phyloP scores from a whole-genome alignment of 2,797 vertebrate species.

The Paramormyrops hopkinsi region DNA sequence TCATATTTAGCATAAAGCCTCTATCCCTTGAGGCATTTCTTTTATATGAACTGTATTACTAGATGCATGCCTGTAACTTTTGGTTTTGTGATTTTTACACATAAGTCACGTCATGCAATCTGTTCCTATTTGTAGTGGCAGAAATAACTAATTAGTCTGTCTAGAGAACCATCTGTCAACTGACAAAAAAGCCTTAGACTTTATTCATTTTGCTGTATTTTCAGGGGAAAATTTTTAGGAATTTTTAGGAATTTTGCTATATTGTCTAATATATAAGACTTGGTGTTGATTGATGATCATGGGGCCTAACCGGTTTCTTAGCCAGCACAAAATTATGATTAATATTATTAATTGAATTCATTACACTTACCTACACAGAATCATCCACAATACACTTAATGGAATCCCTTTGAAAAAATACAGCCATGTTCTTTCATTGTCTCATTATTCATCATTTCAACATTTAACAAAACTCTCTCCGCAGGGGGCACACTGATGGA shows the following conservation, averaged over 20 bases:
- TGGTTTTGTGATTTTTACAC: neutral
- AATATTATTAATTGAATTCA: neutral
- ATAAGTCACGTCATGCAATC: neutral
- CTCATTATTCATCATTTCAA: neutral
- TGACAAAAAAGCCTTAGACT: neutral
- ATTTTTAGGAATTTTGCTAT: neutral
- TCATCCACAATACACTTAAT: neutral
- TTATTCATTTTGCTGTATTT: neutral
- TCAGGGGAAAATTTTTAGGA: neutral
- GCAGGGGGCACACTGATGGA: neutral
- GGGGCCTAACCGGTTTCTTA: neutral
- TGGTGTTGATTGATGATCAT: neutral
- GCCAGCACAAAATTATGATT: neutral
- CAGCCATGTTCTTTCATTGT: neutral
- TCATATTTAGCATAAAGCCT: neutral
- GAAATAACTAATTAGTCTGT: neutral
- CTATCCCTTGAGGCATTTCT: neutral
- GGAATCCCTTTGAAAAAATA: neutral
- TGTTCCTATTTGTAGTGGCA: constrained; percentile 10
- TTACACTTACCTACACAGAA: neutral
- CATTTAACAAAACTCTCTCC: neutral
- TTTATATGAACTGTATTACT: neutral
- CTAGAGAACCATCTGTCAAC: neutral
- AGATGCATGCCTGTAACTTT: neutral
- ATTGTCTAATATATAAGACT: neutral